A percentile compares a stretch with the other conserved stretches of the same genome.
Evolutionary conservation across 2,888 invertebrate genomes (phyloP).

Genomic region (Drosophila mercatorum): DNA sequence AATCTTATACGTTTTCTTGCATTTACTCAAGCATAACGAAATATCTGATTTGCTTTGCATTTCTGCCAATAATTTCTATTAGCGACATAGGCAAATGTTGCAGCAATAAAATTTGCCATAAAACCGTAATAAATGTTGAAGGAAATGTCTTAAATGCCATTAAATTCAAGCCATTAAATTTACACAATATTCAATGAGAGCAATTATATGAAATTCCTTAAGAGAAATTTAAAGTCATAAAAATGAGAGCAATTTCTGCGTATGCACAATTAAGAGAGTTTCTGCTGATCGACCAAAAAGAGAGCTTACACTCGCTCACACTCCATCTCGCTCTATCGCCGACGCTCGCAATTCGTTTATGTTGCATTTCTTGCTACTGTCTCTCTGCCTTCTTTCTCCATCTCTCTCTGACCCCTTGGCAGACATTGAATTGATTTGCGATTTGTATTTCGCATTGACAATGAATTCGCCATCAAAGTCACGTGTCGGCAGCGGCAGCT

Average conservation of each 20-base stretch:
- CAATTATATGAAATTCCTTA: neutral
- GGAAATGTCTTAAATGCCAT: neutral
- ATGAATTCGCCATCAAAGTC: slow-evolving; percentile 80
- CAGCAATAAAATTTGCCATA: slow-evolving; percentile 4
- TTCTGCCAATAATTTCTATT: slow-evolving; percentile 1
- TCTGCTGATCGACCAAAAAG: neutral
- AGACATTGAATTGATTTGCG: slow-evolving; percentile 55
- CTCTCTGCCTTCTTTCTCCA: neutral
- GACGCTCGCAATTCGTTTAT: neutral
- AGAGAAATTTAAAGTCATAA: neutral
- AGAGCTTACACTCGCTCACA: neutral
- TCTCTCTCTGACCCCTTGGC: neutral
- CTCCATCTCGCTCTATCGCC: neutral
- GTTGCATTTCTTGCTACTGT: neutral
- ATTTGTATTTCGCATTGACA: slow-evolving; percentile 71
- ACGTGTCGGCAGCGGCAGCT: slow-evolving; percentile 70
- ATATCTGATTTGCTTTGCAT: neutral
- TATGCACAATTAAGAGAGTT: neutral
- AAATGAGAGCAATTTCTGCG: neutral
- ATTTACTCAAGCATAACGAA: neutral
- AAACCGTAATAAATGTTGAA: neutral
- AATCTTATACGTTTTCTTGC: neutral
- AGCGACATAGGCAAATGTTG: neutral
- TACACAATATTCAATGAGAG: neutral
- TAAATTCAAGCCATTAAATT: neutral